Conservation (phyloP, 1,140 invertebrate genomes). For the Myzus persicae region DNA sequence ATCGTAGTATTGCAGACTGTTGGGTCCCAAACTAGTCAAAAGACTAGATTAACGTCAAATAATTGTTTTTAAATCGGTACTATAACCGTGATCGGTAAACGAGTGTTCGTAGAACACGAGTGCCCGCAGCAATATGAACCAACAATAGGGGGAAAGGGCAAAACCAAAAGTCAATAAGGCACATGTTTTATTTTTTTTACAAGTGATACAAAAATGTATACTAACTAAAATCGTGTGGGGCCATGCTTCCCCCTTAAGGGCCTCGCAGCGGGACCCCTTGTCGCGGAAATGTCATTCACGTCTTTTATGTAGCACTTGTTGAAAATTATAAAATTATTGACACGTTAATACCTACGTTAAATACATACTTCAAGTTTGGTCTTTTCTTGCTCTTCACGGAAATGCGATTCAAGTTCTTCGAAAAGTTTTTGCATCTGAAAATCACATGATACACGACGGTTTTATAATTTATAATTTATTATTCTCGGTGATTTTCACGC, state of each 20-base stretch:
- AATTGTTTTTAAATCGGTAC: neutral
- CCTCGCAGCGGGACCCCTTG: too few relatives aligned
- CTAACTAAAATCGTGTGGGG: too few relatives aligned
- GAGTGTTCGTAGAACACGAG: too few relatives aligned
- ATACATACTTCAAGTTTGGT: conserved; percentile 54
- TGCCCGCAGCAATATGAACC: too few relatives aligned
- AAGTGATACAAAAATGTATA: too few relatives aligned
- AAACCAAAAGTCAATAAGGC: too few relatives aligned
- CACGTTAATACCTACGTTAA: neutral
- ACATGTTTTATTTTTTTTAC: too few relatives aligned
- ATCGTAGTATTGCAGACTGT: too few relatives aligned
- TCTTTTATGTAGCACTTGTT: neutral
- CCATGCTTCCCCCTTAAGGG: too few relatives aligned
- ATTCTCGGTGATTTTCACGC: neutral
- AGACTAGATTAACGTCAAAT: neutral
- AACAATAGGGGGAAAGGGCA: too few relatives aligned
- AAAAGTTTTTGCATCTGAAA: conserved; percentile 58
- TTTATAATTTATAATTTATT: neutral
- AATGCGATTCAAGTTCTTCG: conserved; percentile 59
- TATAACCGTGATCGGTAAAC: neutral
- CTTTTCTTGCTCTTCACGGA: conserved; percentile 56
- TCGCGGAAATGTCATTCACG: too few relatives aligned
- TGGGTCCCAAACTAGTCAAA: too few relatives aligned
- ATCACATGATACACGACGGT: neutral
- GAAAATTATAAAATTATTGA: neutral